These are phyloP conservation scores for Eclectus roratus DNA, from an alignment of 2,113 vertebrate genomes.

Conservation along the genomic window DNA sequence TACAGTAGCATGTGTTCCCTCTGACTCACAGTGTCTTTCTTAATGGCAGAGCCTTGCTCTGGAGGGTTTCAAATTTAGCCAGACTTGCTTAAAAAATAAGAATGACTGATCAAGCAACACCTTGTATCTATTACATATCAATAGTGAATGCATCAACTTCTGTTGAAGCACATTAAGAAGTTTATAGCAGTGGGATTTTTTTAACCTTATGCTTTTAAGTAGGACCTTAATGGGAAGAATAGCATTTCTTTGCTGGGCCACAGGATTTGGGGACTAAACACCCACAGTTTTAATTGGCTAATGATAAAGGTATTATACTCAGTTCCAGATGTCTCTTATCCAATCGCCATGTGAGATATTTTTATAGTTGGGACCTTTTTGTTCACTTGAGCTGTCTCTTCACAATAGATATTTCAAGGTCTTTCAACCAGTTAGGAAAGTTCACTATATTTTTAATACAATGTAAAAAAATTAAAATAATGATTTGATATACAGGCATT, in stretches of 20 bases:
- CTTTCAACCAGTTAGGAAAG: slow-evolving; percentile 64
- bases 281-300: not conserved
- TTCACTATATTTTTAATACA: slow-evolving; percentile 75
- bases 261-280: not conserved
- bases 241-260: not conserved
- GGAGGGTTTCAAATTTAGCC: not conserved
- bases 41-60: not conserved
- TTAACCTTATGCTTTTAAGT: not conserved
- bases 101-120: not conserved
- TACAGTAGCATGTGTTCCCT: not conserved
- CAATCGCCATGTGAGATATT: not conserved
- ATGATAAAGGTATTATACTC: not conserved
- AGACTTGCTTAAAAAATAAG: not conserved
- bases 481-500: slow-evolving; percentile 75
- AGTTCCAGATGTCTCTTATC: not conserved
- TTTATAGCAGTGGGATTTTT: not conserved
- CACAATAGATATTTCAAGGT: slow-evolving; percentile 39
- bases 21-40: not conserved
- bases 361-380: not conserved
- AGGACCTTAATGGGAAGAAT: not conserved
- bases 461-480: slow-evolving; percentile 75
- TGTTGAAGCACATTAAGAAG: not conserved
- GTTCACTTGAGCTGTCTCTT: not conserved
- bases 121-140: rapidly evolving
- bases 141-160: not conserved